Percentiles rank a stretch among this genome's conserved stretches.
phyloP scores from a whole-genome alignment of 1,140 invertebrate species.

The Caenorhabditis inopinata region DNA sequence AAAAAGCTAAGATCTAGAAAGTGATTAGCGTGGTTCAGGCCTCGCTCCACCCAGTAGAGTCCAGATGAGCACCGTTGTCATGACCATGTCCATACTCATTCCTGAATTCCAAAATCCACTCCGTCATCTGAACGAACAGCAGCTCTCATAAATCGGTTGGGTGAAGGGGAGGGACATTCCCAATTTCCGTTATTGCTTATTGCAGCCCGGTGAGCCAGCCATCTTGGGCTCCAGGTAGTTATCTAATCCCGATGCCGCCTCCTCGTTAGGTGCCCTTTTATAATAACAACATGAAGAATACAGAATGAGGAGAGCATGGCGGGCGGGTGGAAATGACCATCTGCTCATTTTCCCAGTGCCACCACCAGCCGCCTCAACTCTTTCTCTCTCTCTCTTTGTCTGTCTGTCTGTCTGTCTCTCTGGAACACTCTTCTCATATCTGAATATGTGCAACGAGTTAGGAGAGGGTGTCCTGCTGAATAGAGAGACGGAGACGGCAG shows the following conservation, averaged over 20 bases:
- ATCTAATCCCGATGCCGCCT: neutral
- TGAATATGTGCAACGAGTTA: neutral
- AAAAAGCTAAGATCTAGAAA: no score
- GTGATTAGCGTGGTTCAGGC: no score
- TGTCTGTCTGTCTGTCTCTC: no score
- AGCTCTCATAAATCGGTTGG: no score
- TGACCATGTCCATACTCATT: no score
- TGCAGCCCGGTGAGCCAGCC: neutral
- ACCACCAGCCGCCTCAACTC: neutral
- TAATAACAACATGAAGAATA: neutral
- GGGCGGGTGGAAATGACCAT: constrained; percentile 26
- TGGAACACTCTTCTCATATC: neutral
- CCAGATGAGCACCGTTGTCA: no score
- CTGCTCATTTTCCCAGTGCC: neutral
- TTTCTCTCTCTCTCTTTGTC: neutral
- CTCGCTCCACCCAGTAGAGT: no score
- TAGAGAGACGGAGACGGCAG: neutral
- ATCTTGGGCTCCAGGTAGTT: neutral
- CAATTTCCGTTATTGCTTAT: no score
- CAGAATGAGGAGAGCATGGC: no score
- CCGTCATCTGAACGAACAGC: no score
- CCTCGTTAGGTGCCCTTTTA: neutral
- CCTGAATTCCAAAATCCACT: no score
- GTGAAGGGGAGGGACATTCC: no score
- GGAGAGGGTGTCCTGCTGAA: neutral